These are phyloP conservation scores for Eueremaeus valkanovi DNA, from an alignment of 2,888 invertebrate species.

Conservation along the genomic window DNA sequence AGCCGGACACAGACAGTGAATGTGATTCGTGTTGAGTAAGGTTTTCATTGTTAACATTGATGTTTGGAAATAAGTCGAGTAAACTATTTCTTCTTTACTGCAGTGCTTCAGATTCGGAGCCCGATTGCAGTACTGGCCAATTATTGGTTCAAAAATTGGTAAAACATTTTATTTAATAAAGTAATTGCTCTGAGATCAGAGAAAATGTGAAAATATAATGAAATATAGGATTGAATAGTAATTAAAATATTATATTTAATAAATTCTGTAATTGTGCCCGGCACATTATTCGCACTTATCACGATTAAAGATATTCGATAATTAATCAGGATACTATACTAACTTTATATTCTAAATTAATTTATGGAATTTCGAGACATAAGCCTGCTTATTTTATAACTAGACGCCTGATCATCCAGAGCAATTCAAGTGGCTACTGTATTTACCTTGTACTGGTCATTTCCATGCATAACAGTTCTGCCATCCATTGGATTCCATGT, in stretches of 20 bases:
- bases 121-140: slow-evolving; percentile 41
- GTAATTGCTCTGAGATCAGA: too few relatives aligned
- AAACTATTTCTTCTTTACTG: slow-evolving; percentile 38
- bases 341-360: too few relatives aligned
- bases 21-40: slow-evolving; percentile 37
- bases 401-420: too few relatives aligned
- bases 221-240: too few relatives aligned
- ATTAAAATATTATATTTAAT: too few relatives aligned
- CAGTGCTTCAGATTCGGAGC: slow-evolving; percentile 39
- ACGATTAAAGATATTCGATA: too few relatives aligned
- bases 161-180: not conserved
- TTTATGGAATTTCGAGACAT: too few relatives aligned
- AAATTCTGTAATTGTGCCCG: too few relatives aligned
- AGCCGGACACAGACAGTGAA: slow-evolving; percentile 42
- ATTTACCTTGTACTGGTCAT: slow-evolving; percentile 51
- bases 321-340: too few relatives aligned
- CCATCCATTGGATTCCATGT: slow-evolving; percentile 50
- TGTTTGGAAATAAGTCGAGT: slow-evolving; percentile 39
- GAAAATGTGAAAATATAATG: not conserved
- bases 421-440: not conserved
- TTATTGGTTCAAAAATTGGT: slow-evolving; percentile 8
- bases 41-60: slow-evolving; percentile 39
- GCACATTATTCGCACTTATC: too few relatives aligned
- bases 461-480: slow-evolving; percentile 50
- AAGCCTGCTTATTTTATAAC: too few relatives aligned